These are phyloP conservation scores for Peromyscus nudipes DNA, from an alignment of 2,797 vertebrate genomes.

Conservation along the genomic window DNA sequence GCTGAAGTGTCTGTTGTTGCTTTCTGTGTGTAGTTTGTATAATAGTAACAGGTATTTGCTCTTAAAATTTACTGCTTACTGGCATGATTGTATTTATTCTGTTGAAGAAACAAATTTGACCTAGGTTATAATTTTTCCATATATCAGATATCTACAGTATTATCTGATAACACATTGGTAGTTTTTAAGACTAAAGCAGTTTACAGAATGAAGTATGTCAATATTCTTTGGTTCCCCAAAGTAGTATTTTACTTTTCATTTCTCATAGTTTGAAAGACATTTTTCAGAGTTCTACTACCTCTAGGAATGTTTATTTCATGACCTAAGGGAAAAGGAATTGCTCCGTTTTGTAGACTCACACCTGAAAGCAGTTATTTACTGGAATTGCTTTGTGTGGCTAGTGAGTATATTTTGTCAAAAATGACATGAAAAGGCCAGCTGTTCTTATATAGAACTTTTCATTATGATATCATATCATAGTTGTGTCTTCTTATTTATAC, in stretches of 20 bases:
- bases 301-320: conserved; percentile 44
- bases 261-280: conserved; percentile 53
- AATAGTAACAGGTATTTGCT: conserved; percentile 42
- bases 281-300: conserved; percentile 52
- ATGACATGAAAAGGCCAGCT: conserved; percentile 71
- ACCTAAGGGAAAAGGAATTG: conserved; percentile 47
- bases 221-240: conserved; percentile 43
- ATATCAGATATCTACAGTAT: conserved; percentile 5
- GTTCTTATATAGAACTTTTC: conserved; percentile 70
- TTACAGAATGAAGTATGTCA: conserved; percentile 48
- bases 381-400: conserved; percentile 59
- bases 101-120: conserved; percentile 65
- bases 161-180: conserved; percentile 35
- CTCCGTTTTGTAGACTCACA: conserved; percentile 46
- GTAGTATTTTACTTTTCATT: conserved; percentile 66
- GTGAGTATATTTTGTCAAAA: conserved; percentile 62
- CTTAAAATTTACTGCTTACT: conserved; percentile 44
- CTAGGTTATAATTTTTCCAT: conserved; percentile 45
- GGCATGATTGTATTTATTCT: conserved; percentile 42
- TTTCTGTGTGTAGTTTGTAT: conserved; percentile 23
- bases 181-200: conserved; percentile 55
- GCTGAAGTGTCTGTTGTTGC: conserved; percentile 2
- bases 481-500: conserved; percentile 74
- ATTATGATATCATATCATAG: conserved; percentile 20
- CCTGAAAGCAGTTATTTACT: conserved; percentile 66